Evolutionary conservation across 1,140 invertebrate species (phyloP).

Genomic region (Oreohelix idahoensis): DNA sequence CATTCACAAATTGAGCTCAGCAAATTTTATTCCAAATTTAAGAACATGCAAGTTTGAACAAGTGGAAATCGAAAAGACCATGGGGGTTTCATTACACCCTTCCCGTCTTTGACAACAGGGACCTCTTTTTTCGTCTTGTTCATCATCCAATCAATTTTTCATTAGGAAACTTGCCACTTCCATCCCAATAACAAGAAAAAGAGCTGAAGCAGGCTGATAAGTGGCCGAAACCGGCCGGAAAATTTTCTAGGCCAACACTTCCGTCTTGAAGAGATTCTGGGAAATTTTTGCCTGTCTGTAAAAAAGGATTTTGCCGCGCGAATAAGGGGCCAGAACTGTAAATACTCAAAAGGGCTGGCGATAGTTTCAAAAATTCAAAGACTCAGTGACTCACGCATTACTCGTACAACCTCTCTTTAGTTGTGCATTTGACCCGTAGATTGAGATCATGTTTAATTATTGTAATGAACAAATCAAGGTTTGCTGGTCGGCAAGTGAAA

Average conservation of each 20-base stretch:
- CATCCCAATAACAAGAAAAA: slow-evolving; percentile 12
- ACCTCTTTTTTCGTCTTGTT: slow-evolving; percentile 8
- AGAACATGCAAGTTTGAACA: slow-evolving; percentile 14
- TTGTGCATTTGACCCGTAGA: slow-evolving; percentile 11
- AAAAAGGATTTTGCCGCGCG: neutral
- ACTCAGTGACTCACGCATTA: neutral
- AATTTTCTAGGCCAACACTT: slow-evolving; percentile 23
- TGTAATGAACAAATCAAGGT: neutral
- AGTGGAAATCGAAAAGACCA: slow-evolving; percentile 10
- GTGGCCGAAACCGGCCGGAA: neutral
- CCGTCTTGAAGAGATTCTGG: slow-evolving; percentile 11
- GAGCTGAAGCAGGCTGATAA: neutral
- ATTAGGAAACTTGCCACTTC: slow-evolving; percentile 20
- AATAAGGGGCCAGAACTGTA: slow-evolving; percentile 12
- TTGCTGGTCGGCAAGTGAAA: neutral
- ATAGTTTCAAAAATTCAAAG: neutral
- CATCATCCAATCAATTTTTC: slow-evolving; percentile 25
- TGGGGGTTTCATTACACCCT: slow-evolving; percentile 11
- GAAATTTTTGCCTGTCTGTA: neutral
- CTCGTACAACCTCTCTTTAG: neutral
- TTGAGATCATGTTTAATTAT: slow-evolving; percentile 10
- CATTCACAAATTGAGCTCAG: neutral
- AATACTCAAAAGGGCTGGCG: neutral
- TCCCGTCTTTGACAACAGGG: neutral
- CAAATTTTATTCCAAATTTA: neutral